These are phyloP conservation scores for Eristalinus sepulchralis DNA, from an alignment of 2,888 invertebrate genomes.

Conservation along the genomic window DNA sequence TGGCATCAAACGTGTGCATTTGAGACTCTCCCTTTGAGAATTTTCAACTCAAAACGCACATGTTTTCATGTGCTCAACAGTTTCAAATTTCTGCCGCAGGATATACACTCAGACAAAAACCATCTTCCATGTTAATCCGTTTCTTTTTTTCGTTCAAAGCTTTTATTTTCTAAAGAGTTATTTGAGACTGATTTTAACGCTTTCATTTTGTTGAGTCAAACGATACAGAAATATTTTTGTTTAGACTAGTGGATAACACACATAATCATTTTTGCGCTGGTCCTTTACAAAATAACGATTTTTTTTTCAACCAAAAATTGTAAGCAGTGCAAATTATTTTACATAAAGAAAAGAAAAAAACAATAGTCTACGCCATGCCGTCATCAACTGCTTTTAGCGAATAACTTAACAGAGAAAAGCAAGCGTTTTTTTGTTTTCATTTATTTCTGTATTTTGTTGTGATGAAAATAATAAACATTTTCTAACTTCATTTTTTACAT, in stretches of 20 bases:
- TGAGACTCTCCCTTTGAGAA: background rate
- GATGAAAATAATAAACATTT: background rate
- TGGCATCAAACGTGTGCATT: background rate
- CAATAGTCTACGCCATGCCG: conserved; percentile 11
- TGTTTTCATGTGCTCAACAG: no score
- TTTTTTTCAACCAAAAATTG: conserved; percentile 67
- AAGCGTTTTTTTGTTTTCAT: conserved; percentile 11
- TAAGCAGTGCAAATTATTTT: conserved; percentile 80
- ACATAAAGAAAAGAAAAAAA: conserved; percentile 56
- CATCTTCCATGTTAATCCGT: background rate
- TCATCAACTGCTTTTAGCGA: conserved; percentile 53
- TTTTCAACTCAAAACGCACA: background rate
- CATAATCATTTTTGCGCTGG: conserved; percentile 56
- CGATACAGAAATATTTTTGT: conserved; percentile 13
- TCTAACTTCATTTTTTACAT: background rate
- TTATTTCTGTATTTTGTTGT: conserved; percentile 42
- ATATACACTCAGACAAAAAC: background rate
- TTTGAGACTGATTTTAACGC: background rate
- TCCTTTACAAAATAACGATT: conserved; percentile 29
- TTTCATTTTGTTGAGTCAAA: conserved; percentile 32
- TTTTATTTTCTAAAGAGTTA: conserved; percentile 4
- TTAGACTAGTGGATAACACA: conserved; percentile 29
- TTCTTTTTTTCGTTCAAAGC: background rate
- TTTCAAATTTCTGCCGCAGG: background rate
- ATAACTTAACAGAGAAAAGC: conserved; percentile 35